Base-by-base conservation (phyloP, 2,888 invertebrate genomes). In the Cheilosia pagana region DNA sequence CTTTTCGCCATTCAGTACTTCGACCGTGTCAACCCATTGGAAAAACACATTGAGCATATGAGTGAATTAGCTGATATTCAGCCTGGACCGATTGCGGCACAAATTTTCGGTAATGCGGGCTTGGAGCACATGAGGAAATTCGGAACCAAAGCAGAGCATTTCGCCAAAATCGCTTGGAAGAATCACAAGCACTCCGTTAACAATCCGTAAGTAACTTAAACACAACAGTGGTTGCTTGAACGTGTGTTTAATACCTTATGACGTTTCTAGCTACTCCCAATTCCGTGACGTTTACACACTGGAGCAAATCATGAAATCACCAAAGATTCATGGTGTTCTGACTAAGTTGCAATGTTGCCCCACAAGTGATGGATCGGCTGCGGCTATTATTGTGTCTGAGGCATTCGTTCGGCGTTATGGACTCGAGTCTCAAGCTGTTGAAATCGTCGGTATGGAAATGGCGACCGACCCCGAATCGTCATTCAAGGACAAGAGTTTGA, bases 281-380 rank as follows among this genome's bases (percentile, higher is more conserved):
- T 98, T 98, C 90, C 96, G 95, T 89, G 95, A 97, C 86, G 97
- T 97, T 90, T 99, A 99, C 90, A 95, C 96, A 0, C 92, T 99
- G 86, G 96, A 99, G 76, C 96, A 99, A 92, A 96, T 99, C 75
- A 92, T 96, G 90, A 95, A 95, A 12, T 97, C 99, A 0, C 96
- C 97, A n/a, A 94, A 94, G 89, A 95, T 99, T 86, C 97, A 96
- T 92, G 98, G 97, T 2, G 97, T 98, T 0, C 93, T 99, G 59
- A 99, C 99, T 1, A 98, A 99, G 91, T 93, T 99, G 12, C 98
- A 99, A 91, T 99, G 99, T 91, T 99, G 99, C 90, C 99, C 99
- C 0, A 99, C 99, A 0, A 99, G 98, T 57, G 99, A 99, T 92
- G 99, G 99, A n/a, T 95, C 98, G 0, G 99, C 98, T 25, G 98